Base-by-base conservation (phyloP, 1,140 invertebrate genomes). In the Hylaeus volcanicus region DNA sequence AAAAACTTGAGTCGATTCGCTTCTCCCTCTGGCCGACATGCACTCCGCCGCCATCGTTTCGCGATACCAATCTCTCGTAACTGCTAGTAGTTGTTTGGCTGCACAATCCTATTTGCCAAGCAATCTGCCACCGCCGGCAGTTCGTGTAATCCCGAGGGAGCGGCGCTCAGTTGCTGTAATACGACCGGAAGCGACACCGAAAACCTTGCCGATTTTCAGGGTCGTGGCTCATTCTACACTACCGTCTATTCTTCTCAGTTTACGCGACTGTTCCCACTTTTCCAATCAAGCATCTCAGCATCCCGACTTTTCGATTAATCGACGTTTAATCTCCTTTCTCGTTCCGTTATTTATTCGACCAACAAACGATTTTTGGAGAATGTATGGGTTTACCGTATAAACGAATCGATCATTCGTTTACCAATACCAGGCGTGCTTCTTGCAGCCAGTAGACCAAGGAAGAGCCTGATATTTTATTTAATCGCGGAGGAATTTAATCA, bases 81-180 rank as follows among this genome's bases (percentile, higher is more conserved):
- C 85, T 79, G 69, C 65, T 66, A 76, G 77, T 82, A 88, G 82
- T 88, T 90, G 88, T 88, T 88, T 86, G 87, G 86, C 82, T 81
- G 87, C 84, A 74, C 87, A 82, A 90, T 89, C 87, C 88, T 88
- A 89, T 89, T 90, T 90, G 88, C 83, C 84, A 84, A 86, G 82
- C 88, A 89, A 88, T 88, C 87, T 87, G 81, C 75, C 79, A 86
- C 77, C 79, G 71, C 66, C 74, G 73, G 75, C 78, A 79, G 79
- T 80, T 88, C 66, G 79, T 86, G 85, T 85, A 88, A 86, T 88
- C 82, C 75, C 78, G 74, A 37, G 66, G 72, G 86, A 68, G 70
- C 8, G 71, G 70, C 72, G 75, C 75, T 63, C 58, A 41, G 81
- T 65, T 83, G 85, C 74, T 74, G 74, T 81, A 64, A 84, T 69